phyloP scores from a whole-genome alignment of 1,140 invertebrate species.

The Eriocheir sinensis region DNA sequence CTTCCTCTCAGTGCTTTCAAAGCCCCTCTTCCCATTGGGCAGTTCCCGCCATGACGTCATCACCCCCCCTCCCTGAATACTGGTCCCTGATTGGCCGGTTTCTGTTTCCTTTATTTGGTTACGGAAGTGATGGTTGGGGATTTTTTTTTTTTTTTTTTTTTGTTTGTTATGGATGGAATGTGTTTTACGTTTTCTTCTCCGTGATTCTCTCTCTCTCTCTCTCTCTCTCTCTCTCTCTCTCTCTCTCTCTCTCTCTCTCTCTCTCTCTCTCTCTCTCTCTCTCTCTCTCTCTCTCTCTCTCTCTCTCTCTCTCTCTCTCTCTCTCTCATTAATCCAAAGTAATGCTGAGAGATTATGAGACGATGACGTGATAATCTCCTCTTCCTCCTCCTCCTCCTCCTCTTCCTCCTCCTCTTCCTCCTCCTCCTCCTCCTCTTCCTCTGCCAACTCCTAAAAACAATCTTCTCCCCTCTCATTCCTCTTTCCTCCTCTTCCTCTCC shows the following conservation, averaged over 20 bases:
- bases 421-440: no score
- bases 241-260: no score
- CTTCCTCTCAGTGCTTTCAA: slow-evolving; percentile 3
- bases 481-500: no score
- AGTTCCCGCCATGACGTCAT: not conserved
- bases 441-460: not conserved
- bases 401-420: no score
- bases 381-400: not conserved
- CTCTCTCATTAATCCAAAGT: not conserved
- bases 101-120: not conserved
- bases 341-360: no score
- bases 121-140: no score
- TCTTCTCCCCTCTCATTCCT: not conserved
- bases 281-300: slow-evolving; percentile 22
- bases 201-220: no score
- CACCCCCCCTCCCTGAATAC: not conserved
- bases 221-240: no score
- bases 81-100: not conserved
- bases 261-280: not conserved
- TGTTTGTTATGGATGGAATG: no score
- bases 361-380: no score
- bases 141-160: no score
- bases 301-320: slow-evolving; percentile 22
- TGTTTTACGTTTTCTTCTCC: no score
- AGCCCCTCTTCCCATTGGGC: not conserved